Percentiles rank a stretch among this genome's conserved stretches.
phyloP scores from a whole-genome alignment of 1,140 invertebrate species.

The Halyomorpha halys region DNA sequence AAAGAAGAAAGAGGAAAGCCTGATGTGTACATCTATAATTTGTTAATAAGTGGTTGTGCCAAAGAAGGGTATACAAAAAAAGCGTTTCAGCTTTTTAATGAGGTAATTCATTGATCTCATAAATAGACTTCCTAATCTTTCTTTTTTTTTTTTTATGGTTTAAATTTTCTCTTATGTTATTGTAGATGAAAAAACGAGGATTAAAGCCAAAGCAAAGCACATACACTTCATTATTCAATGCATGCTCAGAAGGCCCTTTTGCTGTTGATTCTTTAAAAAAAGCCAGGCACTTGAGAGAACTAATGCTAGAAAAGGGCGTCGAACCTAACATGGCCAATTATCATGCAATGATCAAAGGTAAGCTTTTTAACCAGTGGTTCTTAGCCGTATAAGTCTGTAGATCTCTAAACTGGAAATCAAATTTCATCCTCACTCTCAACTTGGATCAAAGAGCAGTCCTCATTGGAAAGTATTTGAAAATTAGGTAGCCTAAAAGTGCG shows the following conservation, averaged over 20 bases:
- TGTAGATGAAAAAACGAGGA: constrained; percentile 60
- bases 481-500: too few relatives aligned
- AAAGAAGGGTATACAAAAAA: constrained; percentile 69
- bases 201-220: constrained; percentile 54
- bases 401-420: too few relatives aligned
- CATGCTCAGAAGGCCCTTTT: constrained; percentile 70
- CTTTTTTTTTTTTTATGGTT: too few relatives aligned
- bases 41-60: constrained; percentile 69
- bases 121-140: too few relatives aligned
- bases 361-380: neutral
- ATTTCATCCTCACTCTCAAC: too few relatives aligned
- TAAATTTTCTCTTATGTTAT: constrained; percentile 2
- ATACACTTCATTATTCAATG: constrained; percentile 78
- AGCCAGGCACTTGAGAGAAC: constrained; percentile 51
- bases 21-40: constrained; percentile 63
- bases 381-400: too few relatives aligned
- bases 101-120: constrained; percentile 35
- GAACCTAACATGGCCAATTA: constrained; percentile 66
- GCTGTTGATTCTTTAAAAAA: constrained; percentile 48
- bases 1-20: constrained; percentile 67
- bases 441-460: too few relatives aligned
- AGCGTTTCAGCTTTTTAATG: constrained; percentile 69
- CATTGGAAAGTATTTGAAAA: too few relatives aligned
- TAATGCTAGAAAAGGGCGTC: constrained; percentile 56
- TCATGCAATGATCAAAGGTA: constrained; percentile 74